phyloP scores from a whole-genome alignment of 2,797 vertebrate genomes.

The Sylvia borin region DNA sequence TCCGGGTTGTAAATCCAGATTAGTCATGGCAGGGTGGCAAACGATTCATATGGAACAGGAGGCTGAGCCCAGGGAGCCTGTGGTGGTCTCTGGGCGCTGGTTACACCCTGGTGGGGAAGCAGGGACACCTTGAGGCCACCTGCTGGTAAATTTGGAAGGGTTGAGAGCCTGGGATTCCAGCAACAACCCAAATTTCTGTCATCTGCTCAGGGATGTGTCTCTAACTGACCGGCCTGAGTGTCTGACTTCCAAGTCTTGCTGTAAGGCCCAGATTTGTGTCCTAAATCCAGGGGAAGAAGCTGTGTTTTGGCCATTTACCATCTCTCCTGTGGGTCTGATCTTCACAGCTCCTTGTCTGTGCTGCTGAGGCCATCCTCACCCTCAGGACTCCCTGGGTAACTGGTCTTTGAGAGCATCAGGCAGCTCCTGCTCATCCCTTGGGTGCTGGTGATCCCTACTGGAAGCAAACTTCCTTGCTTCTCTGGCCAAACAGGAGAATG shows the following conservation, averaged over 20 bases:
- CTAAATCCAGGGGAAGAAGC: background rate
- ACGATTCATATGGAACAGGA: background rate
- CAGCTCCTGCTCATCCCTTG: background rate
- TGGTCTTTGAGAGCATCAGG: background rate
- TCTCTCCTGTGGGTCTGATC: background rate
- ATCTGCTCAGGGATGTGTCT: background rate
- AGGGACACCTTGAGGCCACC: background rate
- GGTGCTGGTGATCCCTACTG: background rate
- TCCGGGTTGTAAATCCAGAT: slow-evolving; percentile 42
- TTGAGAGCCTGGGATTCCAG: background rate
- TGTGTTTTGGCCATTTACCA: background rate
- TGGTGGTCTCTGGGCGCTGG: background rate
- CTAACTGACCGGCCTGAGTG: background rate
- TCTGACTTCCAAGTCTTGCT: background rate
- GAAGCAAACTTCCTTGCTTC: background rate
- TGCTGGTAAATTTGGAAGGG: background rate
- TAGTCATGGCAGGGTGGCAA: slow-evolving; percentile 42
- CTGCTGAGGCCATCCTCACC: background rate
- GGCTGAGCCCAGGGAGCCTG: background rate
- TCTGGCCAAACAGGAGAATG: background rate
- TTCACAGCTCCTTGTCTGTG: background rate
- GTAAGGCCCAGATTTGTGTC: background rate
- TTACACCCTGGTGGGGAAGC: background rate
- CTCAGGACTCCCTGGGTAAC: background rate
- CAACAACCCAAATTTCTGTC: background rate